Conservation (phyloP, 1,140 invertebrate genomes). For the Oryctes rhinoceros region DNA sequence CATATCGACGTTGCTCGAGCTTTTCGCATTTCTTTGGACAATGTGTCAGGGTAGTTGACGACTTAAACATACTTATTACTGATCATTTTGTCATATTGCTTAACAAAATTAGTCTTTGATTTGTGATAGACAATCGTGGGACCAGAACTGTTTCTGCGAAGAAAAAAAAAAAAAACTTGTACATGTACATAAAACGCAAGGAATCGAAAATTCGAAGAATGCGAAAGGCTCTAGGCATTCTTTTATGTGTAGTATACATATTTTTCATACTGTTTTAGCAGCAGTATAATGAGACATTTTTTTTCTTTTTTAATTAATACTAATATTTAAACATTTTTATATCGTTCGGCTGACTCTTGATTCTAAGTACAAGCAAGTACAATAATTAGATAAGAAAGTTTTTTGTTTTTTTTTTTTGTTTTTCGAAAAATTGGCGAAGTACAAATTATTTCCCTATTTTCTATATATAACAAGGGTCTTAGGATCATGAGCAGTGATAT, state of each 20-base stretch:
- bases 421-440: neutral
- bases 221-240: conserved; percentile 10
- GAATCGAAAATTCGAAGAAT: conserved; percentile 20
- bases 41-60: neutral
- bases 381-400: conserved; percentile 4
- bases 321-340: conserved; percentile 29
- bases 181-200: conserved; percentile 4
- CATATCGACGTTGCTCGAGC: conserved; percentile 30
- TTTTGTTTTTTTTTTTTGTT: neutral
- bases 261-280: conserved; percentile 31
- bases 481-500: conserved; percentile 34
- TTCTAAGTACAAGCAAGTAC: conserved; percentile 27
- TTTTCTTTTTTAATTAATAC: conserved; percentile 18
- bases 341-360: conserved; percentile 24
- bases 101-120: conserved; percentile 28
- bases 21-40: conserved; percentile 26
- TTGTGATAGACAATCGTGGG: conserved; percentile 35
- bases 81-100: conserved; percentile 5
- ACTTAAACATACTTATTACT: neutral
- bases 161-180: neutral
- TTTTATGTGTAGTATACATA: conserved; percentile 12
- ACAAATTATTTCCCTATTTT: conserved; percentile 25
- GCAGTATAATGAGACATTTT: conserved; percentile 25
- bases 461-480: neutral
- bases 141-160: conserved; percentile 11